phyloP scores from a whole-genome alignment of 2,797 vertebrate species.

The Hydrophis major region DNA sequence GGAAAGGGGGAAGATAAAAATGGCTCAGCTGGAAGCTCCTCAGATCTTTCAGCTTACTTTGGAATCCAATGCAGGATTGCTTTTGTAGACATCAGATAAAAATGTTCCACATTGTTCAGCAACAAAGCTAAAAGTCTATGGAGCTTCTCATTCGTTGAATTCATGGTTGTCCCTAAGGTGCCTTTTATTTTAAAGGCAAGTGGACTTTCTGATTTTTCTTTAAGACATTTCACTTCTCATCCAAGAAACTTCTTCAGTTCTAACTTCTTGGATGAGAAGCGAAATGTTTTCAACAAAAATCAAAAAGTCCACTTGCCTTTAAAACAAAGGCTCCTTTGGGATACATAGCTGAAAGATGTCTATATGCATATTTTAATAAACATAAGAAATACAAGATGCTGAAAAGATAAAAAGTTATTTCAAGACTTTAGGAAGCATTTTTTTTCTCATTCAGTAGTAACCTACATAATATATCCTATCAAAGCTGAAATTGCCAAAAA shows the following conservation, averaged over 20 bases:
- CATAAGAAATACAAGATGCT: not conserved
- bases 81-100: not conserved
- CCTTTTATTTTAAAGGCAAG: not conserved
- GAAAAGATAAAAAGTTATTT: not conserved
- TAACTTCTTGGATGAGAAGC: not conserved
- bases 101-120: not conserved
- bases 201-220: not conserved
- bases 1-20: not conserved
- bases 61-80: not conserved
- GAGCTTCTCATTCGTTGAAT: not conserved
- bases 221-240: not conserved
- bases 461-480: not conserved
- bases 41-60: not conserved
- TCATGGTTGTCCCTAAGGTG: not conserved
- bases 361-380: not conserved
- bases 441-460: not conserved
- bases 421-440: not conserved
- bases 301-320: not conserved
- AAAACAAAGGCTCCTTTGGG: not conserved
- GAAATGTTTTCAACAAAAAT: not conserved
- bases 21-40: not conserved
- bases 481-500: not conserved
- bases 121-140: not conserved
- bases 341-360: not conserved
- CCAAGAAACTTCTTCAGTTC: not conserved